These are phyloP conservation scores for Nematopogon swammerdamellus DNA, from an alignment of 2,888 invertebrate species.

Conservation along the genomic window DNA sequence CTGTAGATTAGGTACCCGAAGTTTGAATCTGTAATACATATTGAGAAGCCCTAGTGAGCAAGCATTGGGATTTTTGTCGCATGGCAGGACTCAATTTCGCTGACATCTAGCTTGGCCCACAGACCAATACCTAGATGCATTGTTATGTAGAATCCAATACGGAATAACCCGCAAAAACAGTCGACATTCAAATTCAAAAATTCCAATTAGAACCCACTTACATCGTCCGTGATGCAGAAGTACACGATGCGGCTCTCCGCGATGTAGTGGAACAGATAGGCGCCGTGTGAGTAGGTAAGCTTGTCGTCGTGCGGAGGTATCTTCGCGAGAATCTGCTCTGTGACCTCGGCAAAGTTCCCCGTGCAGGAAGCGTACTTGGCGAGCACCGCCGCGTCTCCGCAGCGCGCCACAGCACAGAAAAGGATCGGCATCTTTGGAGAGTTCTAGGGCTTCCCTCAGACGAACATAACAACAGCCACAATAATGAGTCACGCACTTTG, in stretches of 20 bases:
- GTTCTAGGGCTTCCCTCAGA: conserved; percentile 11
- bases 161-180: too few species aligned
- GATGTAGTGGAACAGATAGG: conserved; percentile 90
- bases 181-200: too few species aligned
- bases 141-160: too few species aligned
- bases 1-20: too few species aligned
- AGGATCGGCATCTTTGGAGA: conserved; percentile 92
- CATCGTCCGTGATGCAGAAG: conserved; percentile 94
- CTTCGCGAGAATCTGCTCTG: conserved; percentile 84
- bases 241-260: conserved; percentile 84
- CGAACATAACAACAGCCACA: not conserved
- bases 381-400: conserved; percentile 65
- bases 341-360: conserved; percentile 93
- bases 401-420: conserved; percentile 86
- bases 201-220: conserved; percentile 45
- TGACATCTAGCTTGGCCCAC: too few species aligned
- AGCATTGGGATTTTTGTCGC: too few species aligned
- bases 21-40: too few species aligned
- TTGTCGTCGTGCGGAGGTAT: conserved; percentile 88
- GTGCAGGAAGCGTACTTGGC: conserved; percentile 90
- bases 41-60: too few species aligned
- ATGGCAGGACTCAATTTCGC: too few species aligned
- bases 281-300: conserved; percentile 90
- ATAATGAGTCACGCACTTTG: too few species aligned
- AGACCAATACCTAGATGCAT: too few species aligned